Base-by-base conservation (phyloP, 2,113 vertebrate genomes). In the Melanostigma gelatinosum region DNA sequence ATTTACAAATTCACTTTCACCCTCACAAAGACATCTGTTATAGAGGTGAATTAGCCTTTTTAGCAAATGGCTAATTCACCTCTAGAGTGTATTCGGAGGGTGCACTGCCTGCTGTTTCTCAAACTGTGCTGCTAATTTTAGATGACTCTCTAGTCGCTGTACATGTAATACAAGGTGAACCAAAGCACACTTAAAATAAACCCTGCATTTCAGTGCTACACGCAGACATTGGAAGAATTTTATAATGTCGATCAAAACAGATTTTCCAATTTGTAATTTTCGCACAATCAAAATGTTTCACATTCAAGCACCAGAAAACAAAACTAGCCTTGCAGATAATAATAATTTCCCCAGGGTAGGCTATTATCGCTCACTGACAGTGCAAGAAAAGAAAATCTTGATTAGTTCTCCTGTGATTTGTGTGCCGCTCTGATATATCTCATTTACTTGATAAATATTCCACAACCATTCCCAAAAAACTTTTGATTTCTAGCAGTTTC, bases 31-130 rank as follows among this genome's bases (percentile, higher is more conserved):
- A 85, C 90, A 92, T 92, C 88, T 83, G 89, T 52, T 90, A 88
- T 92, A 80, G 81, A 90, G 92, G 90, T 93, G 87, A 94, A 89
- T 91, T 81, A 88, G 88, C 88, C 77, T 88, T 93, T 93, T 88
- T 76, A 87, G 88, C 88, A 90, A 90, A 89, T 90, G 91, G 89
- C 89, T 91, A 93, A 91, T 93, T 94, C 91, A 93, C 93, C 93
- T 93, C 89, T 57, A 88, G 88, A 91, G 90, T 85, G 76, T 88
- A 89, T 92, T 91, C 90, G 89, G 36, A 62, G 80, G 78, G 76
- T 70, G 90, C 83, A 57, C 91, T 84, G 78, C 90, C 91, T 92
- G 91, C 93, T 93, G 92, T 89, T 87, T 90, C 75, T 80, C 91
- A 92, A 89, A 88, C 87, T 63, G 89, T 55, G 89, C 82, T 48